Evolutionary conservation across 2,797 vertebrate species (phyloP), one percentile per base, ranked within the genome.

Genomic region (Spinibarbus caldwelli): DNA sequence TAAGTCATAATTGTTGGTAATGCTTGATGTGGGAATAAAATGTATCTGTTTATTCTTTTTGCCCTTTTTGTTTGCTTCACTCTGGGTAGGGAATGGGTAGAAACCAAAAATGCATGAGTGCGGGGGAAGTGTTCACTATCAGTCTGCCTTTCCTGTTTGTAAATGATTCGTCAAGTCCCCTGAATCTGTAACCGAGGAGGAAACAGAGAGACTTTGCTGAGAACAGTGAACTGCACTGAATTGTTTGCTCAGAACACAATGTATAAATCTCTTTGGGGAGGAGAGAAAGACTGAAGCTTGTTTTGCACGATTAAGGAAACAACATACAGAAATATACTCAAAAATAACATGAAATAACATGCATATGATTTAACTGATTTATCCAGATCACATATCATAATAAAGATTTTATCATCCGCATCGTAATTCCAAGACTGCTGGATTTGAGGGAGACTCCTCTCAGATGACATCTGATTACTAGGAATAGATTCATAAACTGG

Each of bases 61-160:
- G 14, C 59, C 59, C 26, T 29, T 62, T 64, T 72, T 57, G 34
- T 57, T 47, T 67, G 41, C 54, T 59, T 62, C 36, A n/a, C 26
- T 72, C 23, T 45, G 31, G 31, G 31, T 47, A 66, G 34, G 11
- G 29, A 38, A 34, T 36, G 12, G 5, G 26, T 52, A 49, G 21
- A 64, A 9, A 75, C 17, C 9, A 17, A 67, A 15, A 76, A 62
- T 66, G 26, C 72, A 36, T 64, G 34, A 62, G 52, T 87, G 78
- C 26, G 43, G 82, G 86, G 86, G 87, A 82, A 80, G 81, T 78
- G 76, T 47, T 73, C 72, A 47, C 71, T 72, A 85, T 86, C 78
- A 86, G 54, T 84, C 82, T 81, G 83, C 66, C 64, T 85, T 91
- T 88, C 84, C 87, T 87, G 75, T 85, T 54, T 76, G 73, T 41